A percentile compares a stretch with the other conserved stretches of the same genome.
Evolutionary conservation across 2,113 vertebrate genomes (phyloP).

Genomic region (Solea solea): DNA sequence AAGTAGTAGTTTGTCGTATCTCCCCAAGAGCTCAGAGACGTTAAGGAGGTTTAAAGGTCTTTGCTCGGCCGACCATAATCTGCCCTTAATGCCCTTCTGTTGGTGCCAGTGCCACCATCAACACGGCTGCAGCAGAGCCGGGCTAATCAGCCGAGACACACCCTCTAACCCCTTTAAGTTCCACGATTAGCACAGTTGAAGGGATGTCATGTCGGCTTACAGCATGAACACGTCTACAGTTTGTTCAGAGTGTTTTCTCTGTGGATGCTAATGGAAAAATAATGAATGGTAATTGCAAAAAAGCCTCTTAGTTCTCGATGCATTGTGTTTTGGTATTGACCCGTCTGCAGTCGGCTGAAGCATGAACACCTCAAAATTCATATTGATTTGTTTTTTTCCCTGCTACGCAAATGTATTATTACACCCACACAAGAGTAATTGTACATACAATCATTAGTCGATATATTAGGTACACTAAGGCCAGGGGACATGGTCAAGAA

Average conservation of each 20-base stretch:
- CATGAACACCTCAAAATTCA: constrained; percentile 45
- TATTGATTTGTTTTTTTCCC: constrained; percentile 59
- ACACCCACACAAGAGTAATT: neutral
- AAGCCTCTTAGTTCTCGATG: constrained; percentile 37
- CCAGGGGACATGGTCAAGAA: no score
- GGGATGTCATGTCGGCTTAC: constrained; percentile 17
- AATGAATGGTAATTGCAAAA: constrained; percentile 63
- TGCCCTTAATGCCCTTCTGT: constrained; percentile 56
- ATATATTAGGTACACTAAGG: no score
- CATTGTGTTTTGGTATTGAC: constrained; percentile 54
- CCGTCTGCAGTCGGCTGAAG: constrained; percentile 52
- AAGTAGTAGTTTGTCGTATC: neutral
- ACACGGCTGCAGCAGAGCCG: constrained; percentile 15
- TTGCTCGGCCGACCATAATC: constrained; percentile 62
- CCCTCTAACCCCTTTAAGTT: constrained; percentile 50
- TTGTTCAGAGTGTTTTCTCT: constrained; percentile 31
- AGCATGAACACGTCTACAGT: constrained; percentile 24
- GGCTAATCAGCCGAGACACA: constrained; percentile 64
- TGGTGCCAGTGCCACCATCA: constrained; percentile 49
- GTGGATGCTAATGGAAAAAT: constrained; percentile 61
- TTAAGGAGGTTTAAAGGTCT: constrained; percentile 34
- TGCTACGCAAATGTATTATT: constrained; percentile 42
- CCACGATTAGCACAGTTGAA: constrained; percentile 54
- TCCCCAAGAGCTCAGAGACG: constrained; percentile 32
- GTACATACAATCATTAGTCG: neutral